phyloP scores from a whole-genome alignment of 2,797 vertebrate species.

The Hydrophis major region DNA sequence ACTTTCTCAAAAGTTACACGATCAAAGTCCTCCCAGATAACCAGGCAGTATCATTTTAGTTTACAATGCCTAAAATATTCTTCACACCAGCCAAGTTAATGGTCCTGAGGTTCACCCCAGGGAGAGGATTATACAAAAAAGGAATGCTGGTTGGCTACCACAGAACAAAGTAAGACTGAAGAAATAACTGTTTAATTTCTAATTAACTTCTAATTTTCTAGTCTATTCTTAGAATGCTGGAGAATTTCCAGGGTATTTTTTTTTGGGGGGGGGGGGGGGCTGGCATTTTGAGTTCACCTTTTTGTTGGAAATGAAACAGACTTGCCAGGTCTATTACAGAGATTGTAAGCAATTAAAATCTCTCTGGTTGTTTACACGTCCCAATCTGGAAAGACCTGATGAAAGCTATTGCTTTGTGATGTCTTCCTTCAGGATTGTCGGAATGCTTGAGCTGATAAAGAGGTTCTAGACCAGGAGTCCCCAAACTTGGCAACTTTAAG shows the following conservation, averaged over 20 bases:
- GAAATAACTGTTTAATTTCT: neutral
- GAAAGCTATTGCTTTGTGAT: neutral
- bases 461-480: neutral
- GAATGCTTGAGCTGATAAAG: neutral
- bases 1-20: neutral
- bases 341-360: neutral
- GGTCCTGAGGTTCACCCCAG: neutral
- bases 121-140: neutral
- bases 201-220: neutral
- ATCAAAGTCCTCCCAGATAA: neutral
- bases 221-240: neutral
- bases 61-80: neutral
- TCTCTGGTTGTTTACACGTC: neutral
- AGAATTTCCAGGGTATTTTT: neutral
- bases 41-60: neutral
- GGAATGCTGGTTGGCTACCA: neutral
- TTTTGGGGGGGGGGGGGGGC: neutral
- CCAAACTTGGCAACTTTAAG: too few relatives aligned
- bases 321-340: neutral
- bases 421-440: neutral
- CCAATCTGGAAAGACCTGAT: neutral
- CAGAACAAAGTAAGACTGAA: neutral
- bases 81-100: neutral
- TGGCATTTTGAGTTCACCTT: neutral
- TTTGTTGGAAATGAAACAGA: neutral